Conservation (phyloP, 2,113 vertebrate genomes). For the Tiliqua scincoides region DNA sequence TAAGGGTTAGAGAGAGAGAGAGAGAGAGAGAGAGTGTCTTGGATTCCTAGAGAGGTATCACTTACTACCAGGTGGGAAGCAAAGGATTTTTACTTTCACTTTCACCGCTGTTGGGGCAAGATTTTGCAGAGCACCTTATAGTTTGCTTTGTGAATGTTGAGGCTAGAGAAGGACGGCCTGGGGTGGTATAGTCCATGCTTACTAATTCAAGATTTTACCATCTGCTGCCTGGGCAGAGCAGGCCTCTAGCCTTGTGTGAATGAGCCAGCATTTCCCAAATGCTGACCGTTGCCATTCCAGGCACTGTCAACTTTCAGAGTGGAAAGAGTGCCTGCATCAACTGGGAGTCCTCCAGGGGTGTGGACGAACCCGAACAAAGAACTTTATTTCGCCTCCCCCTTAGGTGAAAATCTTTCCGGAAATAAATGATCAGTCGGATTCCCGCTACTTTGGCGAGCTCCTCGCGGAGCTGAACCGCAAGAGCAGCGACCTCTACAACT, state of each 20-base stretch:
- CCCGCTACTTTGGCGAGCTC: conserved; percentile 93
- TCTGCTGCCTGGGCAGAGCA: not conserved
- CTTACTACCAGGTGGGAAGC: no score
- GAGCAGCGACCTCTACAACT: conserved; percentile 87
- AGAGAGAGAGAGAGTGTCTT: no score
- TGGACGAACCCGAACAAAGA: rapidly evolving
- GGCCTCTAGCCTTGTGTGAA: not conserved
- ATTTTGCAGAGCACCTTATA: no score
- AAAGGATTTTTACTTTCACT: no score
- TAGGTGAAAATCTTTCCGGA: conserved; percentile 46
- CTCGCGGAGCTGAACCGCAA: conserved; percentile 93
- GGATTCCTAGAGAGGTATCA: no score
- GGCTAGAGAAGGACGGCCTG: no score
- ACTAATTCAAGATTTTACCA: not conserved
- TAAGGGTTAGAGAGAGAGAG: no score
- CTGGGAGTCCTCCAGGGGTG: no score
- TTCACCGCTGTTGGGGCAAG: no score
- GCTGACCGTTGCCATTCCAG: not conserved
- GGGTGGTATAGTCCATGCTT: not conserved
- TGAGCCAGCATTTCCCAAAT: not conserved
- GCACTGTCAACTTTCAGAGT: not conserved
- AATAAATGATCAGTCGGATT: conserved; percentile 82
- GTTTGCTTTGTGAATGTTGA: no score
- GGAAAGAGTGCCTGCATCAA: not conserved
- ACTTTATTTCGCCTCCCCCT: not conserved